Conservation (phyloP, 2,888 invertebrate genomes). For the Candidula unifasciata region DNA sequence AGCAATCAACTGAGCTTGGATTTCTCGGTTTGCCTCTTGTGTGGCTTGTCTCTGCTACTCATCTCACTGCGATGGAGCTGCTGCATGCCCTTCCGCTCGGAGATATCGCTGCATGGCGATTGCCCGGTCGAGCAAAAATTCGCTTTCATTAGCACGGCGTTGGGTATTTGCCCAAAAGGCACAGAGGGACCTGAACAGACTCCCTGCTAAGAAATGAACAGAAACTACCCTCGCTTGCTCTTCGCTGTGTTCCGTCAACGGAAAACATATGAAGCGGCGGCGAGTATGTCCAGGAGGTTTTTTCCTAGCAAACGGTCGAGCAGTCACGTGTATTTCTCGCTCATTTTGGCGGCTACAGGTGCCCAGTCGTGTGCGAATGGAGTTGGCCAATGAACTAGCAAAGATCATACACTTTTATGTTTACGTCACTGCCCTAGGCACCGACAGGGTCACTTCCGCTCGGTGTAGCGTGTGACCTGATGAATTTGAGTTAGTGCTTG, state of each 20-base stretch:
- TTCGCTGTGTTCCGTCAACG: conserved; percentile 13
- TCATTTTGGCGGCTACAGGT: conserved; percentile 39
- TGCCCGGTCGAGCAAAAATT: conserved; percentile 42
- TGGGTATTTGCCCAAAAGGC: conserved; percentile 46
- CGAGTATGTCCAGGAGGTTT: conserved; percentile 21
- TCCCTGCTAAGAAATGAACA: conserved; percentile 38
- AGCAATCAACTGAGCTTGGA: conserved; percentile 43
- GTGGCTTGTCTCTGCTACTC: conserved; percentile 21
- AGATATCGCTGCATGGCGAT: conserved; percentile 34
- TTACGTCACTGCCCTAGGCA: conserved; percentile 42
- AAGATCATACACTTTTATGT: conserved; percentile 28
- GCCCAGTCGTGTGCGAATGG: conserved; percentile 34
- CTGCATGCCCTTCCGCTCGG: conserved; percentile 29
- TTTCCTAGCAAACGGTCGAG: not conserved
- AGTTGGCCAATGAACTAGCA: conserved; percentile 33
- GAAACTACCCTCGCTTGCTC: not conserved
- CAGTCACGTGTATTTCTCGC: conserved; percentile 31
- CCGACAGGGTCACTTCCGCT: conserved; percentile 48
- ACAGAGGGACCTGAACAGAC: not conserved
- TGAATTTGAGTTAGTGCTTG: conserved; percentile 41
- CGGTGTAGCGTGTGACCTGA: conserved; percentile 37
- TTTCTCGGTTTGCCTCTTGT: conserved; percentile 24
- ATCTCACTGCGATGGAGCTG: conserved; percentile 1
- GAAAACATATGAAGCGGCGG: conserved; percentile 32
- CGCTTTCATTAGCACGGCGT: conserved; percentile 46